A percentile compares a stretch with the other conserved stretches of the same genome.
These are phyloP conservation scores for Lonchura striata DNA, from an alignment of 2,113 vertebrate species.

Conservation along the genomic window DNA sequence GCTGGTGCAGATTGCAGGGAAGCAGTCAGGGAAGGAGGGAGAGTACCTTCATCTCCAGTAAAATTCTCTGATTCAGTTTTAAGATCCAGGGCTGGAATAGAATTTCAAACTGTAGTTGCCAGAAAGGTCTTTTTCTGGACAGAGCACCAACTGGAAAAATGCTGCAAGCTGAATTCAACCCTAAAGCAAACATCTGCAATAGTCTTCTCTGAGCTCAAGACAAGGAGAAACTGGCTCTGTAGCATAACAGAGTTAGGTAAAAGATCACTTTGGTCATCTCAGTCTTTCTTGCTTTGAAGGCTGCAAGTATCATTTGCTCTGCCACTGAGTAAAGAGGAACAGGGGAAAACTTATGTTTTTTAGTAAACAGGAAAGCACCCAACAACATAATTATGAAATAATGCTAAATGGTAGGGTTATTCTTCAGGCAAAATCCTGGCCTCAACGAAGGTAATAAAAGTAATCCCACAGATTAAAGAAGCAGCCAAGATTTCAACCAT, in stretches of 20 bases:
- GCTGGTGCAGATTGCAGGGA: neutral
- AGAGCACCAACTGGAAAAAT: neutral
- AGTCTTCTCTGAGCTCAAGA: neutral
- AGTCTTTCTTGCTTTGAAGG: neutral
- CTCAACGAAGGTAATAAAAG: neutral
- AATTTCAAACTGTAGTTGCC: conserved; percentile 6
- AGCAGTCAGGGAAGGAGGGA: neutral
- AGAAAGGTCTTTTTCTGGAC: conserved; percentile 26
- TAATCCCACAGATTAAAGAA: neutral
- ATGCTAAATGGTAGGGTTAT: neutral
- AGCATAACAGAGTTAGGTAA: neutral
- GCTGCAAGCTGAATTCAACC: neutral
- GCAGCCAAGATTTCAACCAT: neutral
- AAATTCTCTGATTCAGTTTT: neutral
- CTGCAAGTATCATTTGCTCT: neutral
- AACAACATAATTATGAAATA: neutral
- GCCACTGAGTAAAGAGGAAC: neutral
- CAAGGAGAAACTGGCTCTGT: neutral
- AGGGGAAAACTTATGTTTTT: neutral
- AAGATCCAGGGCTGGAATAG: neutral
- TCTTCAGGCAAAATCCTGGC: neutral
- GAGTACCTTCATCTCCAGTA: neutral
- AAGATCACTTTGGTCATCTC: neutral
- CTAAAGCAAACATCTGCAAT: neutral
- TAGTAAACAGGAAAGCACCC: neutral